A percentile compares a stretch with the other conserved stretches of the same genome.
Evolutionary conservation across 1,140 invertebrate species (phyloP).

Genomic region (Neodiprion fabricii): DNA sequence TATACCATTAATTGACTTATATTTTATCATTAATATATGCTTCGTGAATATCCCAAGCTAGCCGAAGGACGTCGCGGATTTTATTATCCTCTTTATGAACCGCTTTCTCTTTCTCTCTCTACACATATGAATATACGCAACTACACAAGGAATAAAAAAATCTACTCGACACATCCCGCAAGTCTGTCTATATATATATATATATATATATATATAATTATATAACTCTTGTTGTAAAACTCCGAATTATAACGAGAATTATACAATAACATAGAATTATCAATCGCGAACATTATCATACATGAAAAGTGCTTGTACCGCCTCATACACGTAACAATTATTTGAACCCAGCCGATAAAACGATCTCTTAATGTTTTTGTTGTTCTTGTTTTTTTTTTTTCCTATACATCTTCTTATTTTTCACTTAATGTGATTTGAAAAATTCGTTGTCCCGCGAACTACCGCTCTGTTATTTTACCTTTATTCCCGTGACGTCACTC

Average conservation of each 20-base stretch:
- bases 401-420: not conserved
- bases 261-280: not conserved
- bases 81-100: not conserved
- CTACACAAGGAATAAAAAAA: not conserved
- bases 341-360: no score
- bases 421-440: not conserved
- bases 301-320: not conserved
- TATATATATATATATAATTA: not conserved
- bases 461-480: not conserved
- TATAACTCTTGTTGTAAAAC: not conserved
- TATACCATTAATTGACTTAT: conserved; percentile 32
- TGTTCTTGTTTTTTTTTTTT: not conserved
- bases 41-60: not conserved
- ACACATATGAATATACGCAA: not conserved
- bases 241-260: no score
- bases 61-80: not conserved
- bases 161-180: not conserved
- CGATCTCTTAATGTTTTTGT: no score
- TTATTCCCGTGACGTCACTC: not conserved
- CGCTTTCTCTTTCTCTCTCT: not conserved
- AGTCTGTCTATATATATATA: not conserved
- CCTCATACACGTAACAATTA: no score
- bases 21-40: conserved; percentile 26
- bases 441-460: conserved; percentile 15
- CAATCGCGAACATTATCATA: not conserved